These are phyloP conservation scores for Sebastes iracundus DNA, from an alignment of 2,797 vertebrate genomes.

Conservation along the genomic window DNA sequence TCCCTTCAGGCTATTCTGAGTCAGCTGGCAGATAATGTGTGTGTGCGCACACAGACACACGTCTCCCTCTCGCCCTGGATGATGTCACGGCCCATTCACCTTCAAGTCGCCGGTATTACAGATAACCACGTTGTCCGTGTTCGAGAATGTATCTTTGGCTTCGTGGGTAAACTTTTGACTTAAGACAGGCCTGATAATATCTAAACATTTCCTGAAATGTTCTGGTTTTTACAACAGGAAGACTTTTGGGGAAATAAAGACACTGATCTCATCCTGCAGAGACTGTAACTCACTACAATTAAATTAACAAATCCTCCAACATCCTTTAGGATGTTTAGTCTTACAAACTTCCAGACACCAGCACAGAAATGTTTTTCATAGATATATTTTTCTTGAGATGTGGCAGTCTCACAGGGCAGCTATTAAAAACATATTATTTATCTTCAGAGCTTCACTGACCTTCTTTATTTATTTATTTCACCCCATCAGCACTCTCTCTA, in stretches of 20 bases:
- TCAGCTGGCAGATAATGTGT: constrained; percentile 66
- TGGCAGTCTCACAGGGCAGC: background rate
- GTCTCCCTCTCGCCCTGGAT: background rate
- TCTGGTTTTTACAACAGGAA: background rate
- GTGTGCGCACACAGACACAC: background rate
- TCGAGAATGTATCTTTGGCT: constrained; percentile 11
- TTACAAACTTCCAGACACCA: background rate
- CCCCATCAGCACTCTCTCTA: background rate
- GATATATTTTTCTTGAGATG: background rate
- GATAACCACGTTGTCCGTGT: background rate
- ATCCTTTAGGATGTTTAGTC: background rate
- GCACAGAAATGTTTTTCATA: background rate
- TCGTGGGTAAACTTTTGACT: background rate
- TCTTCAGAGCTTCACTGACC: background rate
- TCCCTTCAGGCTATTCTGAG: constrained; percentile 65
- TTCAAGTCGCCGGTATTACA: constrained; percentile 22
- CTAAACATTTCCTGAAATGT: background rate
- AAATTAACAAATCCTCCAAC: background rate
- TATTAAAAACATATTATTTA: background rate
- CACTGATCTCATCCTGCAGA: background rate
- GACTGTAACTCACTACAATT: background rate
- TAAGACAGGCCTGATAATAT: background rate
- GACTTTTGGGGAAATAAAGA: background rate
- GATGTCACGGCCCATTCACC: constrained; percentile 42
- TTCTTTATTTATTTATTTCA: background rate